These are phyloP conservation scores for Lycophotia porphyrea DNA, from an alignment of 2,888 invertebrate genomes.

Conservation along the genomic window DNA sequence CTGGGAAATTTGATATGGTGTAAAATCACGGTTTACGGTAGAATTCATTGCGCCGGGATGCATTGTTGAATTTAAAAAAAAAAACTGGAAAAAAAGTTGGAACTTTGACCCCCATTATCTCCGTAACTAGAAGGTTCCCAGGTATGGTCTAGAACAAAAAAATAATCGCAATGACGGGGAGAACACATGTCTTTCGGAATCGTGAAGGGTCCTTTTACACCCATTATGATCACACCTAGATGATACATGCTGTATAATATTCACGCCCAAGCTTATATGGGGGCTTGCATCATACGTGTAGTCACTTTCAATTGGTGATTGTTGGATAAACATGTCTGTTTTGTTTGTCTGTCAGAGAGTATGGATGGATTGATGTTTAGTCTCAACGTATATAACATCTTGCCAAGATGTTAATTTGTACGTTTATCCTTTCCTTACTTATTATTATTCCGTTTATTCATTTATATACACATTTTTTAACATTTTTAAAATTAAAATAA, in stretches of 20 bases:
- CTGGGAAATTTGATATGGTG: no score
- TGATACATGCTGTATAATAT: slow-evolving; percentile 4
- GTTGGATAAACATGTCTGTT: slow-evolving; percentile 48
- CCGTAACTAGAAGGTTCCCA: not conserved
- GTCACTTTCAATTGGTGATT: slow-evolving; percentile 44
- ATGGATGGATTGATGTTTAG: slow-evolving; percentile 12
- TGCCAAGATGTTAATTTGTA: not conserved
- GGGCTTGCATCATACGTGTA: slow-evolving; percentile 43
- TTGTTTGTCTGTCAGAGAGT: slow-evolving; percentile 37
- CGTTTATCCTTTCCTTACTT: no score
- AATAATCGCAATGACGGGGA: not conserved
- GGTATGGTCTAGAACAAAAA: not conserved
- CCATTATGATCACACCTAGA: not conserved
- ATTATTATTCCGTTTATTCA: no score
- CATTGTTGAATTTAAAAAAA: not conserved
- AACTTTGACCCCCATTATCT: not conserved
- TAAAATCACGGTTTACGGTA: no score
- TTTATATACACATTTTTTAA: no score
- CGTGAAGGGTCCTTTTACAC: not conserved
- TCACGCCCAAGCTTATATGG: slow-evolving; percentile 60
- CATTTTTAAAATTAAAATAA: no score
- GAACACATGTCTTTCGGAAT: not conserved
- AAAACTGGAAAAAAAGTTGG: not conserved
- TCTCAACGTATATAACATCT: not conserved
- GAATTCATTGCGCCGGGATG: no score